These are phyloP conservation scores for Carcinoscorpius rotundicauda DNA, from an alignment of 1,140 invertebrate species.

Conservation along the genomic window DNA sequence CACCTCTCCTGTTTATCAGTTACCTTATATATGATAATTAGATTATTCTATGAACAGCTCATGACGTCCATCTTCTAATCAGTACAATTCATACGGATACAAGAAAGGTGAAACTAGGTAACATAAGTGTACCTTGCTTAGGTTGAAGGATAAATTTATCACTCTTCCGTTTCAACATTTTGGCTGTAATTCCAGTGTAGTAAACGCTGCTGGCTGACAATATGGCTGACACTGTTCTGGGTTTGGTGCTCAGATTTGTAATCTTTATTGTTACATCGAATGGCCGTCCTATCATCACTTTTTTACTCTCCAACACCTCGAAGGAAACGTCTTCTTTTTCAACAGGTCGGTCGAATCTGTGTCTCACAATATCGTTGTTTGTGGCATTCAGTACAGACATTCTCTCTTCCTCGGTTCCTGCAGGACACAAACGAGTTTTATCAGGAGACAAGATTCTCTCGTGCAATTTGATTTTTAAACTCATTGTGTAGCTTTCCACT, in stretches of 20 bases:
- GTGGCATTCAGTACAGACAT: constrained; percentile 64
- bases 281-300: constrained; percentile 72
- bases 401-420: constrained; percentile 49
- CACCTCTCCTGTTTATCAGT: too few species aligned
- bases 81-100: too few species aligned
- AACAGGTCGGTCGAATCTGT: constrained; percentile 25
- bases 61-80: too few species aligned
- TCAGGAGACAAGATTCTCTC: too few species aligned
- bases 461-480: too few species aligned
- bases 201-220: constrained; percentile 53
- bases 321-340: constrained; percentile 74
- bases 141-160: constrained; percentile 27
- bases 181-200: constrained; percentile 58
- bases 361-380: constrained; percentile 11
- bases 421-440: not conserved
- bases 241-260: constrained; percentile 35
- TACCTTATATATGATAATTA: too few species aligned
- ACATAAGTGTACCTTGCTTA: constrained; percentile 19
- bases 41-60: too few species aligned
- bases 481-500: too few species aligned
- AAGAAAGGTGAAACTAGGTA: too few species aligned
- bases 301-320: constrained; percentile 65
- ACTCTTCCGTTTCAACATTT: constrained; percentile 51
- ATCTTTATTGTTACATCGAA: constrained; percentile 38
- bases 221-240: constrained; percentile 49